These are phyloP conservation scores for Aeoliscus strigatus DNA, from an alignment of 2,797 vertebrate genomes.

Conservation along the genomic window DNA sequence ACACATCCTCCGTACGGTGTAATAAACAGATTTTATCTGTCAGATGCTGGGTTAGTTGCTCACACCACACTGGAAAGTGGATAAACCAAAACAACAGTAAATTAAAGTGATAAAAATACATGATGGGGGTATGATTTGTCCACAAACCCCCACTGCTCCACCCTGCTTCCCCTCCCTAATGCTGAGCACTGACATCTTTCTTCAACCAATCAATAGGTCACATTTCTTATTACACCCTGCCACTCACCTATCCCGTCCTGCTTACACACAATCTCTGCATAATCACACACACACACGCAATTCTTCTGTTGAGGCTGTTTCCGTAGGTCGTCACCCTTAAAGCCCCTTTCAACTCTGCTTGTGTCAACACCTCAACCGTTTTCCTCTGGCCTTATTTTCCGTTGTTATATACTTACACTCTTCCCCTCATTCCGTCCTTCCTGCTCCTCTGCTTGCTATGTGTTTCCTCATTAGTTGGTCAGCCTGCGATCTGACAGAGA, in stretches of 20 bases:
- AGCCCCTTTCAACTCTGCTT: slow-evolving; percentile 9
- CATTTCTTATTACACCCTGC: slow-evolving; percentile 69
- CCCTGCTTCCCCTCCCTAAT: not conserved
- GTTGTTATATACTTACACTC: slow-evolving; percentile 31
- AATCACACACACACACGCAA: slow-evolving; percentile 21
- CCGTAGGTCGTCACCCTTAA: not conserved
- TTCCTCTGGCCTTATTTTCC: slow-evolving; percentile 8
- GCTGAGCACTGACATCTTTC: slow-evolving; percentile 49
- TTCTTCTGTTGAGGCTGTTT: slow-evolving; percentile 14
- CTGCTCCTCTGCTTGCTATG: slow-evolving; percentile 44
- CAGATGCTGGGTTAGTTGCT: slow-evolving; percentile 23
- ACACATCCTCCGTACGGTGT: slow-evolving; percentile 50
- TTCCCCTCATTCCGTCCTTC: slow-evolving; percentile 27
- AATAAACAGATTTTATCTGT: slow-evolving; percentile 51
- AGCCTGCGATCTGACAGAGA: slow-evolving; percentile 57
- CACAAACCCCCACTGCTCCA: not conserved
- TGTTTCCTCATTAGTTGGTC: slow-evolving; percentile 61
- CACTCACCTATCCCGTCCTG: slow-evolving; percentile 52
- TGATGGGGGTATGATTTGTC: slow-evolving; percentile 9
- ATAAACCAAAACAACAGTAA: slow-evolving; percentile 14
- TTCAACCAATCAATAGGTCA: slow-evolving; percentile 69
- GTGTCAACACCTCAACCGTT: not conserved
- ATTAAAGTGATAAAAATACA: slow-evolving; percentile 22
- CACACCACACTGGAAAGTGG: slow-evolving; percentile 33
- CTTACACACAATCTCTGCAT: slow-evolving; percentile 11